Conservation (phyloP, 2,888 invertebrate genomes). For the Nephrotoma flavescens region DNA sequence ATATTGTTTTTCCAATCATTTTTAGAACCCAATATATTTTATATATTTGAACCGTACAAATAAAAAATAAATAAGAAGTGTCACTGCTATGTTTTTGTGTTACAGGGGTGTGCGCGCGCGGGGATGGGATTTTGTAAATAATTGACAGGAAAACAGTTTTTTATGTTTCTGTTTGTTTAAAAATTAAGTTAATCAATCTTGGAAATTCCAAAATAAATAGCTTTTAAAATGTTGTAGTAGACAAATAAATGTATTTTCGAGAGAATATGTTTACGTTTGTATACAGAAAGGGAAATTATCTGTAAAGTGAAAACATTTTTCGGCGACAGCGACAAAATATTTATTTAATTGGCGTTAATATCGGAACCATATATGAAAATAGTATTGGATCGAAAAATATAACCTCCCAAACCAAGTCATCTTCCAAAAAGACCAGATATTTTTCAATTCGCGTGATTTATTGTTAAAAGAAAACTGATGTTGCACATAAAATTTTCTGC, state of each 20-base stretch:
- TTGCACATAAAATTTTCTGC: neutral
- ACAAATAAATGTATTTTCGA: neutral
- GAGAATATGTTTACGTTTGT: neutral
- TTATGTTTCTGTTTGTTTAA: neutral
- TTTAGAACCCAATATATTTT: neutral
- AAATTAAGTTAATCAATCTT: neutral
- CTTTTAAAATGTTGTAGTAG: neutral
- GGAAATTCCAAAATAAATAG: neutral
- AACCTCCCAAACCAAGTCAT: neutral
- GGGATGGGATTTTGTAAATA: neutral
- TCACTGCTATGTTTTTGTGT: neutral
- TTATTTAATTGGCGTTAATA: neutral
- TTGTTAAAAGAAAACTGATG: neutral
- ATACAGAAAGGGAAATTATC: neutral
- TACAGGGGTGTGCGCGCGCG: neutral
- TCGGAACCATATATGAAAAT: no score
- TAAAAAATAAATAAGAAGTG: neutral
- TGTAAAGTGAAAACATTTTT: neutral
- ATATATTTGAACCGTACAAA: neutral
- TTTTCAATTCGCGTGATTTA: neutral
- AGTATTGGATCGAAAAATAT: no score
- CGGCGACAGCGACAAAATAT: neutral
- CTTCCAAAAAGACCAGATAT: neutral
- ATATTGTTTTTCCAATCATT: neutral
- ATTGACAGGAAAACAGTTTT: neutral